Evolutionary conservation across 2,797 vertebrate genomes (phyloP).

Genomic region (Setipinna tenuifilis): DNA sequence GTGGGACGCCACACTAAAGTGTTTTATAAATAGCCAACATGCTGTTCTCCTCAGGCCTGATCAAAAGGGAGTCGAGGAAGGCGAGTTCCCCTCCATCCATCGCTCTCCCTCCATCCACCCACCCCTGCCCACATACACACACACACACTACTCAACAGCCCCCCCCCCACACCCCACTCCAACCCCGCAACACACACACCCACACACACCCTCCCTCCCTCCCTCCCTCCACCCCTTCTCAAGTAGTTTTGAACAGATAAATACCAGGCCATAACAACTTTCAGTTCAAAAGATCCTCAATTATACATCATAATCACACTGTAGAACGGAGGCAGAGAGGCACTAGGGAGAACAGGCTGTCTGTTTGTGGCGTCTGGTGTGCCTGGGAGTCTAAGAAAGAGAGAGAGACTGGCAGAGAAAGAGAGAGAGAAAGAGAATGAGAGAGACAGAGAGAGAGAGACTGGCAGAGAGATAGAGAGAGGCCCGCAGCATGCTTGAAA

Average conservation of each 20-base stretch:
- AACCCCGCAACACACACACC: background rate
- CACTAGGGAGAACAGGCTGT: background rate
- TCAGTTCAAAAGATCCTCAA: slow-evolving; percentile 33
- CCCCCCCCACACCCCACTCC: background rate
- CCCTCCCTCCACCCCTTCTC: slow-evolving; percentile 13
- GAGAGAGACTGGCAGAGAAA: background rate
- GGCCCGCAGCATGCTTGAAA: too few relatives aligned
- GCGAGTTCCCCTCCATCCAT: background rate
- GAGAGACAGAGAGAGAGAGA: background rate
- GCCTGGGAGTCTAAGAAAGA: background rate
- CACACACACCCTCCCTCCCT: background rate
- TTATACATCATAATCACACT: slow-evolving; percentile 39
- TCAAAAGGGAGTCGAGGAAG: slow-evolving; percentile 50
- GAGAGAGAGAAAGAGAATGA: too few relatives aligned
- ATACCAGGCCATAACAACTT: slow-evolving; percentile 34
- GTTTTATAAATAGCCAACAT: slow-evolving; percentile 46
- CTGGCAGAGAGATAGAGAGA: background rate
- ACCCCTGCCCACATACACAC: too few relatives aligned
- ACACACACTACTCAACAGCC: background rate
- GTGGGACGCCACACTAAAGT: slow-evolving; percentile 28
- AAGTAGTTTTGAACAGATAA: slow-evolving; percentile 32
- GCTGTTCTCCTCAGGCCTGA: slow-evolving; percentile 48
- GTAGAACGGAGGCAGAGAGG: too few relatives aligned
- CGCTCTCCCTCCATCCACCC: too few relatives aligned
- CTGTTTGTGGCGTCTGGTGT: background rate